A percentile compares a stretch with the other conserved stretches of the same genome.
Evolutionary conservation across 2,888 invertebrate genomes (phyloP).

Genomic region (Drosophila borborema): DNA sequence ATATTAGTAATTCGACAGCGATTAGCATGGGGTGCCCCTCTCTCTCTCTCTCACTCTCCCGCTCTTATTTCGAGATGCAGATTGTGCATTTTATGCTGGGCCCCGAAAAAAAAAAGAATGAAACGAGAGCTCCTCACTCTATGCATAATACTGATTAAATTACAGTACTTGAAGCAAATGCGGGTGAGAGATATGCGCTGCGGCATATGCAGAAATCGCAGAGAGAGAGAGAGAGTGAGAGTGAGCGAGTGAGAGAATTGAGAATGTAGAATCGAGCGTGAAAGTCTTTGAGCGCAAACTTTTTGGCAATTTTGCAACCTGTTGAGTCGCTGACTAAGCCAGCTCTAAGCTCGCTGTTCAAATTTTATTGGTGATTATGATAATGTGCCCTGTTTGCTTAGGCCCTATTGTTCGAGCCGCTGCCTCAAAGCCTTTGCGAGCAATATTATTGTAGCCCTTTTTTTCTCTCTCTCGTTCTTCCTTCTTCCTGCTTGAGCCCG

Average conservation of each 20-base stretch:
- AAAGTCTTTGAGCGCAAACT: constrained; percentile 41
- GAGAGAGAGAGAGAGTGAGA: neutral
- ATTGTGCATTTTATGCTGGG: constrained; percentile 79
- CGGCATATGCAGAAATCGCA: constrained; percentile 47
- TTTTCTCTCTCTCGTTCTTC: constrained; percentile 10
- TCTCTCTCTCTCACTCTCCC: neutral
- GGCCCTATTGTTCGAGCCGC: constrained; percentile 54
- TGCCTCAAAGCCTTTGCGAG: neutral
- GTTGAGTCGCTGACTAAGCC: constrained; percentile 53
- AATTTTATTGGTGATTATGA: constrained; percentile 80
- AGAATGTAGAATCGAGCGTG: neutral
- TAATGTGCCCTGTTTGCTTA: constrained; percentile 61
- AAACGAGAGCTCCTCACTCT: constrained; percentile 1
- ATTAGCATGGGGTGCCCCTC: constrained; percentile 58
- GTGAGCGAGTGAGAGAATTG: neutral
- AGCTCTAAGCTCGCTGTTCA: constrained; percentile 7
- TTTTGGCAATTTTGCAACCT: constrained; percentile 31
- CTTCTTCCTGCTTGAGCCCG: constrained; percentile 16
- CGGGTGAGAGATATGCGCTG: constrained; percentile 57
- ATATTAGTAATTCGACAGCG: constrained; percentile 69
- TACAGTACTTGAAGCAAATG: constrained; percentile 52
- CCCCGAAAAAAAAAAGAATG: constrained; percentile 14
- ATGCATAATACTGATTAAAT: constrained; percentile 59
- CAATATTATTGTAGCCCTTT: constrained; percentile 67
- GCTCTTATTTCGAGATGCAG: constrained; percentile 32